A percentile compares a stretch with the other conserved stretches of the same genome.
phyloP scores from a whole-genome alignment of 2,797 vertebrate species.

The Microctenopoma stevenorrisi region DNA sequence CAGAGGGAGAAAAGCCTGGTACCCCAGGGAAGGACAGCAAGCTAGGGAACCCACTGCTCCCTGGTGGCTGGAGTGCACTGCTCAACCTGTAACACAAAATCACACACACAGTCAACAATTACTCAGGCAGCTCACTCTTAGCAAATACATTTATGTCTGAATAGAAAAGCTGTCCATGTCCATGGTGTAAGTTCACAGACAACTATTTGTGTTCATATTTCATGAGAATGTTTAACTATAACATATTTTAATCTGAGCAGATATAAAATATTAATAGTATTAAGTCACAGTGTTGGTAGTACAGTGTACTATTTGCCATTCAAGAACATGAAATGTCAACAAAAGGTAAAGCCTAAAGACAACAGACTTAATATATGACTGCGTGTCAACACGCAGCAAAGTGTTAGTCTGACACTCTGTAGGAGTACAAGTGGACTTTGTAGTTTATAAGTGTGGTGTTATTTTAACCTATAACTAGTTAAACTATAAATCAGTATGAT shows the following conservation, averaged over 20 bases:
- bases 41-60: slow-evolving; percentile 90
- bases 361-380: background rate
- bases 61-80: slow-evolving; percentile 89
- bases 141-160: background rate
- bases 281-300: no score
- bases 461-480: slow-evolving; percentile 37
- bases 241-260: no score
- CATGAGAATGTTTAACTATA: no score
- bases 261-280: no score
- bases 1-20: slow-evolving; percentile 90
- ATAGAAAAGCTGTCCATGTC: background rate
- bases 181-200: background rate
- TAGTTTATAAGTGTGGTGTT: background rate
- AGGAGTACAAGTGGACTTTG: slow-evolving; percentile 37
- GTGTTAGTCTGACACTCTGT: background rate
- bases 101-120: background rate
- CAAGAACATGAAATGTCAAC: slow-evolving; percentile 10
- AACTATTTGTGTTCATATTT: background rate
- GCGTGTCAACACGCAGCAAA: slow-evolving; percentile 15
- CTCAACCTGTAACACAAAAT: slow-evolving; percentile 79
- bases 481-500: background rate
- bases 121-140: background rate
- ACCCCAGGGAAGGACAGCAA: slow-evolving; percentile 94
- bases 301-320: background rate
- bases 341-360: slow-evolving; percentile 24